Evolutionary conservation across 2,113 vertebrate genomes (phyloP).

Genomic region (Barbus barbus): DNA sequence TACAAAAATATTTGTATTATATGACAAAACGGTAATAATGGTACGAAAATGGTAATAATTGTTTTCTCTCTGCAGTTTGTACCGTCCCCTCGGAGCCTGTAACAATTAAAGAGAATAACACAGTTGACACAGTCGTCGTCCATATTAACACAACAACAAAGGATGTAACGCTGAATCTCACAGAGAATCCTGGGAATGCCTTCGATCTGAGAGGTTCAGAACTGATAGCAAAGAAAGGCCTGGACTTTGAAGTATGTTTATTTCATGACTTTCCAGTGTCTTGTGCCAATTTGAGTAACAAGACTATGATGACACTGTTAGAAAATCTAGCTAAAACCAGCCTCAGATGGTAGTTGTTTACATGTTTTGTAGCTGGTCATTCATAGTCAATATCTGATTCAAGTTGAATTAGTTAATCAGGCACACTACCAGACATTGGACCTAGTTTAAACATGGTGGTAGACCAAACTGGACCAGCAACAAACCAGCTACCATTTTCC

Average conservation of each 20-base stretch:
- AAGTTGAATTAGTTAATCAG: neutral
- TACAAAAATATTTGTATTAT: neutral
- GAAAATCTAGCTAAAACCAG: neutral
- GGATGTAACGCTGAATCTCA: slow-evolving; percentile 65
- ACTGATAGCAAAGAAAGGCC: slow-evolving; percentile 70
- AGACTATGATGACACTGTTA: neutral
- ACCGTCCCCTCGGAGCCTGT: slow-evolving; percentile 66
- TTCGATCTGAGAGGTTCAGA: slow-evolving; percentile 68
- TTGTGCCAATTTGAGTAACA: neutral
- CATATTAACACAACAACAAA: slow-evolving; percentile 59
- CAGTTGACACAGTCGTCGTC: slow-evolving; percentile 64
- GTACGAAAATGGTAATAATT: neutral
- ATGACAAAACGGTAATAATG: neutral
- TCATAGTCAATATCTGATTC: neutral
- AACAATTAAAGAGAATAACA: slow-evolving; percentile 71
- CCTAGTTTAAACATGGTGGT: neutral
- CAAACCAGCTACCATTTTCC: neutral
- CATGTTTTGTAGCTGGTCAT: neutral
- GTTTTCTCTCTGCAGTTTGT: slow-evolving; percentile 66
- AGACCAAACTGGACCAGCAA: neutral
- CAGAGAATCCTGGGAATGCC: slow-evolving; percentile 68
- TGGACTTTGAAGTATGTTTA: slow-evolving; percentile 75
- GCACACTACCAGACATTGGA: neutral
- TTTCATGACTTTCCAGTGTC: neutral
- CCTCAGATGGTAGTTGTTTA: neutral